These are phyloP conservation scores for Gambelia wislizenii DNA, from an alignment of 2,797 vertebrate genomes.

Conservation along the genomic window DNA sequence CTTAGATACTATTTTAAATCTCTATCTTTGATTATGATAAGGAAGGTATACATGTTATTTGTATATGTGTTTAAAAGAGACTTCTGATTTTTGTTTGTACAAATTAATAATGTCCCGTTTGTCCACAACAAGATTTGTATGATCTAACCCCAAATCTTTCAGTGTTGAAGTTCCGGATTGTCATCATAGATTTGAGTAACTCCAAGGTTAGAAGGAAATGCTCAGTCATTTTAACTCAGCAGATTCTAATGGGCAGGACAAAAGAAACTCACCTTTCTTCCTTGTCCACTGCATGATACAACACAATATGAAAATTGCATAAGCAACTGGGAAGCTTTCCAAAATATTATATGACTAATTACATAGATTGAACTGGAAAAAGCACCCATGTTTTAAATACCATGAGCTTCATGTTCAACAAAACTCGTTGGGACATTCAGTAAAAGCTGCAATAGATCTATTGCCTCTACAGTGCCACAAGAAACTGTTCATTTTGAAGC, in stretches of 20 bases:
- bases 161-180: background rate
- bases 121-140: background rate
- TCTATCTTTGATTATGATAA: too few species aligned
- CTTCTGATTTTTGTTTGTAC: background rate
- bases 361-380: background rate
- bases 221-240: conserved; percentile 12
- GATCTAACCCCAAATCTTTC: background rate
- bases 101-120: background rate
- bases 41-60: background rate
- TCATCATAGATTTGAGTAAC: background rate
- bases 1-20: background rate
- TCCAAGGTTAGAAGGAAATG: background rate
- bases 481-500: background rate
- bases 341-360: background rate
- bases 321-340: background rate
- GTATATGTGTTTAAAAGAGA: background rate
- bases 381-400: background rate
- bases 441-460: background rate
- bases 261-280: background rate
- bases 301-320: conserved; percentile 15
- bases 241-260: background rate
- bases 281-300: conserved; percentile 3
- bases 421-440: too few species aligned
- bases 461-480: background rate
- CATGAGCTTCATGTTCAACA: background rate